Conservation (phyloP, 2,888 invertebrate species). For the Ecliptopera silaceata region DNA sequence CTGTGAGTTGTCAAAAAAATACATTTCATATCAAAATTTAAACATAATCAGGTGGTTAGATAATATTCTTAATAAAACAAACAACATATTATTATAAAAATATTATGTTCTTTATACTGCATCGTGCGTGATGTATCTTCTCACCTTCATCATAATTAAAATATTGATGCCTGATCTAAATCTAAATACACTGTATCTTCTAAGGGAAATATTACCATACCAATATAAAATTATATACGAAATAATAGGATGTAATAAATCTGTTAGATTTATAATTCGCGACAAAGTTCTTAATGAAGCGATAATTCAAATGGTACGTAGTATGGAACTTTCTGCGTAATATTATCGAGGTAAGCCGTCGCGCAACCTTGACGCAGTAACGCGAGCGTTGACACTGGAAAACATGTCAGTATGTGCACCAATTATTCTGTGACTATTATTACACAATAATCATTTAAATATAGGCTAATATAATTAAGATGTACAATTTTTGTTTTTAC, state of each 20-base stretch:
- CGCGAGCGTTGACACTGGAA: constrained; percentile 39
- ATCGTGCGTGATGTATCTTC: too few relatives aligned
- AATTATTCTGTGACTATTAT: constrained; percentile 1
- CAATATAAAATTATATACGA: not conserved
- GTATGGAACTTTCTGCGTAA: constrained; percentile 21
- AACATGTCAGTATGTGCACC: constrained; percentile 13
- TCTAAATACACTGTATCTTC: too few relatives aligned
- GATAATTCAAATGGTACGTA: constrained; percentile 9
- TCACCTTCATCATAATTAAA: too few relatives aligned
- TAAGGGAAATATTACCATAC: too few relatives aligned
- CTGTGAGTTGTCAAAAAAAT: too few relatives aligned
- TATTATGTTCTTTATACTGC: too few relatives aligned
- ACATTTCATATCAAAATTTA: too few relatives aligned
- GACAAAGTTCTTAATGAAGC: constrained; percentile 14
- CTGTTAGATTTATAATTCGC: constrained; percentile 3
- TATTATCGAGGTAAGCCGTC: constrained; percentile 19
- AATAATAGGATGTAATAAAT: constrained; percentile 18
- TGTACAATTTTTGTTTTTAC: not conserved
- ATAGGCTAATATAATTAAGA: not conserved
- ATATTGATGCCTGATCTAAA: too few relatives aligned
- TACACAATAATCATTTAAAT: constrained; percentile 1
- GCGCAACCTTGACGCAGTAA: constrained; percentile 37
- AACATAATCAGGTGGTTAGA: too few relatives aligned
- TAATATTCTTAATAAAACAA: too few relatives aligned
- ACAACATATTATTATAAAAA: too few relatives aligned